phyloP scores from a whole-genome alignment of 2,113 vertebrate species.

The Columba janthina region DNA sequence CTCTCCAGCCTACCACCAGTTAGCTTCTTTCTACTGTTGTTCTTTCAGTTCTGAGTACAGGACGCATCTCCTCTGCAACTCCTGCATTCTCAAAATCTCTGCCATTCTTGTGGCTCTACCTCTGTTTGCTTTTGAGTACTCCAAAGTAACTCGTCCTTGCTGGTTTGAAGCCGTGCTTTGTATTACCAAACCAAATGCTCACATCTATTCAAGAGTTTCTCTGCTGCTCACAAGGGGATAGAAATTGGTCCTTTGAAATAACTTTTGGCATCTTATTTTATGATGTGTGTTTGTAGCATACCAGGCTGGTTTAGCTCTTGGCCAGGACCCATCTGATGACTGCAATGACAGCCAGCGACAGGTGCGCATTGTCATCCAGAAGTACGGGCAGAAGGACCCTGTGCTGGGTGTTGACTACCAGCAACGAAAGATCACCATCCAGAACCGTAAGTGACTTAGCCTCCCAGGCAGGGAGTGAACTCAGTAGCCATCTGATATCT shows the following conservation, averaged over 20 bases:
- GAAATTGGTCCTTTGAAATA: background rate
- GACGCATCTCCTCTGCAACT: background rate
- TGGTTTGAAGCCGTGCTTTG: background rate
- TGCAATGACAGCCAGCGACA: constrained; percentile 89
- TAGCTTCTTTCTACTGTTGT: background rate
- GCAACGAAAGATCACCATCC: constrained; percentile 89
- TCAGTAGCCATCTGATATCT: background rate
- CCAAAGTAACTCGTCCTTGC: background rate
- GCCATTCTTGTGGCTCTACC: background rate
- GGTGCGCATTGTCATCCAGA: constrained; percentile 88
- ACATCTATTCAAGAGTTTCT: background rate
- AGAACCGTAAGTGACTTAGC: constrained; percentile 83
- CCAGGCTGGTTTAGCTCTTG: constrained; percentile 84
- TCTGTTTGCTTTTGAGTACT: background rate
- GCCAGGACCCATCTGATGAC: constrained; percentile 89
- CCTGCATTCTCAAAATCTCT: background rate
- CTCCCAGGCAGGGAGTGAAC: background rate
- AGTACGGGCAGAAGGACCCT: constrained; percentile 81
- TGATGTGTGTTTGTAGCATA: constrained; percentile 77
- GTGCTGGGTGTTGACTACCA: constrained; percentile 87
- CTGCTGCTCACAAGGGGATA: background rate
- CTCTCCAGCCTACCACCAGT: background rate
- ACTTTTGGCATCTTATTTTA: background rate
- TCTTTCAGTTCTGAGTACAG: background rate
- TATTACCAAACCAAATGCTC: background rate